Conservation (phyloP, 2,888 invertebrate species). For the Leptogaster cylindrica region DNA sequence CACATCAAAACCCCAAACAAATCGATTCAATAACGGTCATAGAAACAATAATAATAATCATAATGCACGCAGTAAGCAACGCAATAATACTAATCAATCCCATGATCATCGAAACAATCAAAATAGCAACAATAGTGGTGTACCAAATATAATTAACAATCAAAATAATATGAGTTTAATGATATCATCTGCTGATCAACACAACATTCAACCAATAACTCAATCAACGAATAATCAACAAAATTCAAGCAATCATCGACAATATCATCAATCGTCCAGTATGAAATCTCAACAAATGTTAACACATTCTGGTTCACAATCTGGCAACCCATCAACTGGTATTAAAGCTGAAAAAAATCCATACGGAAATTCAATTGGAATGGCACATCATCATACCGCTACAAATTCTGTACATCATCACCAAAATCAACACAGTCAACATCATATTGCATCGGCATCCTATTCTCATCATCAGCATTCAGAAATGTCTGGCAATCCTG, state of each 20-base stretch:
- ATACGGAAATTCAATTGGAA: conserved; percentile 52
- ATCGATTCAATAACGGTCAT: conserved; percentile 55
- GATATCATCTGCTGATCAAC: conserved; percentile 54
- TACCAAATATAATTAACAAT: conserved; percentile 51
- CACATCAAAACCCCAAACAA: conserved; percentile 50
- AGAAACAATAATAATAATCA: conserved; percentile 53
- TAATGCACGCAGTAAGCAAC: conserved; percentile 56
- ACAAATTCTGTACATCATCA: conserved; percentile 46
- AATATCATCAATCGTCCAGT: conserved; percentile 46
- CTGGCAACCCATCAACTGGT: conserved; percentile 52
- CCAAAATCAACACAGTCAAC: conserved; percentile 52
- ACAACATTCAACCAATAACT: conserved; percentile 53
- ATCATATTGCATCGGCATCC: conserved; percentile 43
- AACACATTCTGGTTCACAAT: conserved; percentile 27
- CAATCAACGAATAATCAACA: conserved; percentile 48
- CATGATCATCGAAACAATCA: conserved; percentile 52
- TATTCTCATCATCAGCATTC: conserved; percentile 38
- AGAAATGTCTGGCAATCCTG: conserved; percentile 30
- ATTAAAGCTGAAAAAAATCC: conserved; percentile 49
- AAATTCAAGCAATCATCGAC: conserved; percentile 52
- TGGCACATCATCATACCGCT: conserved; percentile 48
- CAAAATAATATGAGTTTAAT: conserved; percentile 53
- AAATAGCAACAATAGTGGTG: conserved; percentile 51
- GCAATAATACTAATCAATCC: conserved; percentile 51
- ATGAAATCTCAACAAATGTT: conserved; percentile 49